Evolutionary conservation across 2,797 vertebrate genomes (phyloP).

Genomic region (Euthynnus affinis): DNA sequence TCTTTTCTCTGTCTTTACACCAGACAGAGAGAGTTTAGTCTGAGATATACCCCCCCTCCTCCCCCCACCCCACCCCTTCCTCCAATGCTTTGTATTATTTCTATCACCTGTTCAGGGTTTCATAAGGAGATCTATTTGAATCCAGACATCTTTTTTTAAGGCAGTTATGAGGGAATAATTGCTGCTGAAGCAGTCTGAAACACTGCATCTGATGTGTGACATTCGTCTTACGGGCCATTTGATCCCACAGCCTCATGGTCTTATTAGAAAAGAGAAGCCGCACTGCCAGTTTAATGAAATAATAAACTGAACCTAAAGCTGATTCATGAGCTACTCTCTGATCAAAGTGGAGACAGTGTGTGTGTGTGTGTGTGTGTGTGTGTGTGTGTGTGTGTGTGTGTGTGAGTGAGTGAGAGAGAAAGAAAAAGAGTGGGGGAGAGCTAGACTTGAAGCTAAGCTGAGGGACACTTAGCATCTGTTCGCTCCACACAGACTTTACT

Average conservation of each 20-base stretch:
- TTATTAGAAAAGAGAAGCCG: slow-evolving; percentile 64
- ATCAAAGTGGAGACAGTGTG: slow-evolving; percentile 69
- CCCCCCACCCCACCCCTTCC: background rate
- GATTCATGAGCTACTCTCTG: slow-evolving; percentile 73
- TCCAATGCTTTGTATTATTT: slow-evolving; percentile 42
- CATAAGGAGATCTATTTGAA: slow-evolving; percentile 35
- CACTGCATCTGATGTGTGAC: slow-evolving; percentile 53
- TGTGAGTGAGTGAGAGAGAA: slow-evolving; percentile 1
- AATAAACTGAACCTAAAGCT: slow-evolving; percentile 73
- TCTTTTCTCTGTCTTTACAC: slow-evolving; percentile 63
- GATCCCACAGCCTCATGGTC: slow-evolving; percentile 59
- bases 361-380: slow-evolving; percentile 22
- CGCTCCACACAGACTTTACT: slow-evolving; percentile 79
- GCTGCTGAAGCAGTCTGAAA: slow-evolving; percentile 35
- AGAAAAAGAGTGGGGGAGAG: slow-evolving; percentile 24
- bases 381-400: slow-evolving; percentile 12
- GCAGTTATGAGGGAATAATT: slow-evolving; percentile 31
- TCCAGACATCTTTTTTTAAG: slow-evolving; percentile 15
- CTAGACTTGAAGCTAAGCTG: slow-evolving; percentile 65
- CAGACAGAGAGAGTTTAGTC: slow-evolving; percentile 72
- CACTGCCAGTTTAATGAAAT: slow-evolving; percentile 62
- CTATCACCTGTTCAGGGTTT: slow-evolving; percentile 68
- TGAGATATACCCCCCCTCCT: slow-evolving; percentile 38
- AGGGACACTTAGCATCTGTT: slow-evolving; percentile 82
- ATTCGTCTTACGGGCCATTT: slow-evolving; percentile 58